Evolutionary conservation across 2,797 vertebrate genomes (phyloP), one percentile per base, ranked within the genome.

Genomic region (Premnoplex brunnescens): DNA sequence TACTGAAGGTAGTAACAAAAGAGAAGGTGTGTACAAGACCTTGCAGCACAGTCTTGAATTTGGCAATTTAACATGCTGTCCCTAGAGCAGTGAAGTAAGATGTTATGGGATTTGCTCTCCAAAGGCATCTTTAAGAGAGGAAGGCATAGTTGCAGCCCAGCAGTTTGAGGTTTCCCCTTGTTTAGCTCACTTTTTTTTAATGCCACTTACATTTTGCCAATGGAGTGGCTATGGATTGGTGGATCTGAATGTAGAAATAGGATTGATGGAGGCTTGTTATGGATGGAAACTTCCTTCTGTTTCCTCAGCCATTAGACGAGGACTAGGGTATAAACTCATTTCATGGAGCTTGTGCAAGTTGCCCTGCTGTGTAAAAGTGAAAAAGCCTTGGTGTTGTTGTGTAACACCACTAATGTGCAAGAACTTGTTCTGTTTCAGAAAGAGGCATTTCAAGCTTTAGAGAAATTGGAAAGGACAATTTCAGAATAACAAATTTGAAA

Each of bases 401-500:
- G 12, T 76, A 71, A 32, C 52, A 52, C 10, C 34, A 37, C 44
- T 63, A 39, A 48, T 59, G 24, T 28, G n/a, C 26, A 62, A 74
- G 51, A 78, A 73, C 11, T 24, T 71, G 30, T 34, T 85, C 28
- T 24, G 16, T 51, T 79, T 82, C 46, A 71, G 36, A 81, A 84
- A 77, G 3, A 71, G 26, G 12, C 36, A 48, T 76, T 84, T 78
- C 58, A 93, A 55, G 60, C 30, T 75, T 73, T 36, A 73, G 30
- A 89, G 32, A 92, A 83, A 81, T 59, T 24, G 63, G 36, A 43
- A 93, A 66, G 19, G 67, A 72, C 39, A 69, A 41, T 87, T 88
- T 64, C 72, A 91, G 81, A 85, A 72, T 30, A 60, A 86, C 54
- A 64, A 56, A 85, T 81, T 23, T 83, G 55, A 96, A 75, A 85